Percentiles rank a stretch among this genome's conserved stretches.
phyloP scores from a whole-genome alignment of 2,113 vertebrate species.

The Hemibagrus wyckioides region DNA sequence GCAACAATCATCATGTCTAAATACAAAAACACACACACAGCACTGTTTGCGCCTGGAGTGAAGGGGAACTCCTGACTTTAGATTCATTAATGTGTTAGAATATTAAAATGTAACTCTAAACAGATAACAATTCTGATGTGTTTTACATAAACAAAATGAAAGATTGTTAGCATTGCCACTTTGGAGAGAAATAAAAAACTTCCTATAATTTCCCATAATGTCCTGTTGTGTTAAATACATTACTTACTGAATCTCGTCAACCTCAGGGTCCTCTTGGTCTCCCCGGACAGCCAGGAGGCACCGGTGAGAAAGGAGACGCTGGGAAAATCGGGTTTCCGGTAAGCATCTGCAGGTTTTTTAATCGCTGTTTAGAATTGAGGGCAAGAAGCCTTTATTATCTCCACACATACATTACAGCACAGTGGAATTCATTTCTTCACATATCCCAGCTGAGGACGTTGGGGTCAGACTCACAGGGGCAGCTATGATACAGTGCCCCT shows the following conservation, averaged over 20 bases:
- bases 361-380: background rate
- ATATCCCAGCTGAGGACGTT: too few species aligned
- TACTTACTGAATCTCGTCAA: background rate
- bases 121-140: background rate
- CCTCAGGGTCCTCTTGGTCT: slow-evolving; percentile 80
- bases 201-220: background rate
- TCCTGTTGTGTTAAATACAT: background rate
- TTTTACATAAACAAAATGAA: background rate
- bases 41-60: background rate
- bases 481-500: too few species aligned
- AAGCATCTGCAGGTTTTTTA: slow-evolving; percentile 35
- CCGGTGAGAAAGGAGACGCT: slow-evolving; percentile 77
- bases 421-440: too few species aligned
- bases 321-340: slow-evolving; percentile 73
- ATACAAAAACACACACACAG: background rate
- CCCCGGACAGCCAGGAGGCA: slow-evolving; percentile 79
- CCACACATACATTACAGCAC: too few species aligned
- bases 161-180: background rate
- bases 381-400: too few species aligned
- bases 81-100: background rate
- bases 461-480: too few species aligned
- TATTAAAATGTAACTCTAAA: background rate
- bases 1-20: background rate
- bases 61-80: background rate
- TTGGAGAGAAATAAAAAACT: background rate